Conservation (phyloP, 2,888 invertebrate genomes). For the Luperina testacea region DNA sequence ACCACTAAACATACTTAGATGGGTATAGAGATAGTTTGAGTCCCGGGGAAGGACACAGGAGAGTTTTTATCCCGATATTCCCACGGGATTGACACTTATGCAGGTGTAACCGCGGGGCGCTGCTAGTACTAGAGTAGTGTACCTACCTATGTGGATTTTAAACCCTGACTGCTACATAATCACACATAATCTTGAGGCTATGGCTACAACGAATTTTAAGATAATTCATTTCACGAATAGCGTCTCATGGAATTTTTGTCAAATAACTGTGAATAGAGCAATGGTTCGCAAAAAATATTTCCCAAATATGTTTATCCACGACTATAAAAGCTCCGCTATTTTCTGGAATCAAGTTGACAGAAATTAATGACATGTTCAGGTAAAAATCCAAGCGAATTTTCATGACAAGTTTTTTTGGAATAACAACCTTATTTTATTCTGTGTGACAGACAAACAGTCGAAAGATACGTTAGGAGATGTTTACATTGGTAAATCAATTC, state of each 20-base stretch:
- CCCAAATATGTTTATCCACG: conserved; percentile 1
- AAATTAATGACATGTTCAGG: conserved; percentile 48
- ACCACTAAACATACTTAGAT: no score
- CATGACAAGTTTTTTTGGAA: conserved; percentile 27
- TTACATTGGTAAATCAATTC: background rate
- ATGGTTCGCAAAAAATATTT: conserved; percentile 5
- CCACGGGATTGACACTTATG: no score
- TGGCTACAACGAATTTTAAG: background rate
- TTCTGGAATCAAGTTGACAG: conserved; percentile 28
- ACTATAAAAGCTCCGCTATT: conserved; percentile 6
- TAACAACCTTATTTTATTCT: conserved; percentile 28
- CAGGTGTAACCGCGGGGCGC: no score
- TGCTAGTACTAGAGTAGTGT: background rate
- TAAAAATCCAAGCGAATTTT: conserved; percentile 16
- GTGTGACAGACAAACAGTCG: background rate
- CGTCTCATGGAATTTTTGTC: background rate
- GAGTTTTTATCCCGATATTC: no score
- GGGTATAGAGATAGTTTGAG: no score
- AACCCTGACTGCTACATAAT: background rate
- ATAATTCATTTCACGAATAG: background rate
- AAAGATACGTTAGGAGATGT: background rate
- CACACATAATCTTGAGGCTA: background rate
- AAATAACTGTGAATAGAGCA: background rate
- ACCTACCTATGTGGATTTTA: background rate
- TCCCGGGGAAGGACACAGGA: no score